Evolutionary conservation across 2,797 vertebrate species (phyloP).

Genomic region (Rhinichthys osculus): DNA sequence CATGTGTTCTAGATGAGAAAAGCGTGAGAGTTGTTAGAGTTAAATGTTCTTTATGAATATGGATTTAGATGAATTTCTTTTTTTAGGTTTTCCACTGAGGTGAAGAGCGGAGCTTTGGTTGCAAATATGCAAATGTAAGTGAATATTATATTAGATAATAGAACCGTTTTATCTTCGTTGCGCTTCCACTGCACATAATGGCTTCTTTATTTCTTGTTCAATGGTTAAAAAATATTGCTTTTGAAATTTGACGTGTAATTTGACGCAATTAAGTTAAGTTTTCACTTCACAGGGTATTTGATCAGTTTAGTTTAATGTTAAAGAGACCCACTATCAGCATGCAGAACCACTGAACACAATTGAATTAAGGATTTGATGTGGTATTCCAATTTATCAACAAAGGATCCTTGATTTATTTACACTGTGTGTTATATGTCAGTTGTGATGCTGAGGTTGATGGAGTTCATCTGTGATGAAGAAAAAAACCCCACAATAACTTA

Average conservation of each 20-base stretch:
- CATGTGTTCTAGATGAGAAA: neutral
- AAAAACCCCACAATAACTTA: neutral
- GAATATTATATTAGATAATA: neutral
- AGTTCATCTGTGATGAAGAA: constrained; percentile 3
- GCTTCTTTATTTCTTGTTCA: neutral
- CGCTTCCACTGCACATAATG: neutral
- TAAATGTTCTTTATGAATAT: neutral
- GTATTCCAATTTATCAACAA: neutral
- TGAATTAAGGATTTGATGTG: neutral
- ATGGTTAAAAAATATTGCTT: neutral
- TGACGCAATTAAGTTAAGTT: neutral
- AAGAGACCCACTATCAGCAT: neutral
- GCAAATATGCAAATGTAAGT: neutral
- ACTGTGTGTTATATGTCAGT: constrained; percentile 7
- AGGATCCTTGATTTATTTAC: neutral
- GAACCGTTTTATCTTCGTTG: no score
- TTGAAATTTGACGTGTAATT: neutral
- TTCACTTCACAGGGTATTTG: no score
- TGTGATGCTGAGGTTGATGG: neutral
- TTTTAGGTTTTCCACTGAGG: neutral
- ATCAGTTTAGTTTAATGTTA: neutral
- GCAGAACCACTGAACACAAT: no score
- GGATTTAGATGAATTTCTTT: neutral
- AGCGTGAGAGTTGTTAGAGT: neutral
- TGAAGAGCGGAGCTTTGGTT: neutral